A percentile compares a stretch with the other conserved stretches of the same genome.
Conservation (phyloP, 2,888 invertebrate species). For the Clepsis dumicolana region DNA sequence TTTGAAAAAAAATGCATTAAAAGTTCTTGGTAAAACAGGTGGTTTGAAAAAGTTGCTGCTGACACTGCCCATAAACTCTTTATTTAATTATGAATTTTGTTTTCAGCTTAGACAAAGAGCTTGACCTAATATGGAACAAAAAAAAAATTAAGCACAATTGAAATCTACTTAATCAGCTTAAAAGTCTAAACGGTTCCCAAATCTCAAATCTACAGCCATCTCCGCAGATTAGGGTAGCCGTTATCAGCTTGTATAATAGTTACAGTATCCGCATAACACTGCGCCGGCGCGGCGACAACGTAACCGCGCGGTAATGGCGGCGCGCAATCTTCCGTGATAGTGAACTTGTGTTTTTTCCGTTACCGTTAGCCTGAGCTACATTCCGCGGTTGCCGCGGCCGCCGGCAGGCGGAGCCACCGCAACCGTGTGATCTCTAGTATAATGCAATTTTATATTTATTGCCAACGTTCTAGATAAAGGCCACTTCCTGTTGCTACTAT, state of each 20-base stretch:
- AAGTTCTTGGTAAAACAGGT: neutral
- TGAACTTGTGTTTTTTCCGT: slow-evolving; percentile 85
- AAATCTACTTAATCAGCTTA: neutral
- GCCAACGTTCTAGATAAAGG: slow-evolving; percentile 35
- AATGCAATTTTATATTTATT: slow-evolving; percentile 38
- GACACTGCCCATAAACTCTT: neutral
- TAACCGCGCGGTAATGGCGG: slow-evolving; percentile 77
- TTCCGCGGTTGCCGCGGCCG: slow-evolving; percentile 74
- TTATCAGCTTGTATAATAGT: slow-evolving; percentile 62
- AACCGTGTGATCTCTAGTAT: slow-evolving; percentile 49
- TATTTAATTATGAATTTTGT: too few relatives aligned
- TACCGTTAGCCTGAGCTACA: slow-evolving; percentile 84
- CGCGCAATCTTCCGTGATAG: slow-evolving; percentile 84
- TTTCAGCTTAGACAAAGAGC: too few relatives aligned
- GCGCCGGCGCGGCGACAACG: slow-evolving; percentile 70
- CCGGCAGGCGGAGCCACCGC: slow-evolving; percentile 74
- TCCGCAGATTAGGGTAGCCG: slow-evolving; percentile 7
- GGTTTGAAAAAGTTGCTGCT: neutral
- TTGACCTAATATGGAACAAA: too few relatives aligned
- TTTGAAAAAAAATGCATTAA: neutral
- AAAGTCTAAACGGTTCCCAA: neutral
- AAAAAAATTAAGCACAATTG: too few relatives aligned
- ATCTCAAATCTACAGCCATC: neutral
- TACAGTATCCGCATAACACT: slow-evolving; percentile 58
- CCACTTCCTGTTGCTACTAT: slow-evolving; percentile 33